These are phyloP conservation scores for Cheilosia impressa DNA, from an alignment of 2,888 invertebrate genomes.

Conservation along the genomic window DNA sequence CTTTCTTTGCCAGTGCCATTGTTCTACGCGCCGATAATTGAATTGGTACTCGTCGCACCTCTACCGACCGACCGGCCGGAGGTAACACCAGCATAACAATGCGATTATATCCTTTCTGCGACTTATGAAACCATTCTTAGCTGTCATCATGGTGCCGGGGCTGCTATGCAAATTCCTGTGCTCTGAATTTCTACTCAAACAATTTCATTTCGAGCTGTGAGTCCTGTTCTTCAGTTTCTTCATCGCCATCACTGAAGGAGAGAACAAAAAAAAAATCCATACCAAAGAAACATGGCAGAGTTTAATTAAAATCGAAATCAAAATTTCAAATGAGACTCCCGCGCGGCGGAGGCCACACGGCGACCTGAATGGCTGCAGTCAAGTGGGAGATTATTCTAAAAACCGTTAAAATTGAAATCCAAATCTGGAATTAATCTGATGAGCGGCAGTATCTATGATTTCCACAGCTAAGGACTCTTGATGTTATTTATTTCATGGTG, in stretches of 20 bases:
- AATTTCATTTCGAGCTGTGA: conserved; percentile 17
- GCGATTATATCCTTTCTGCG: conserved; percentile 23
- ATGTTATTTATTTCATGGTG: conserved; percentile 58
- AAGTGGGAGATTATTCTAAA: conserved; percentile 44
- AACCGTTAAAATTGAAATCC: conserved; percentile 60
- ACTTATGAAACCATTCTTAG: conserved; percentile 33
- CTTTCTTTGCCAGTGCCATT: conserved; percentile 34
- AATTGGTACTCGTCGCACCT: conserved; percentile 67
- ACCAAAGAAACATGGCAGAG: conserved; percentile 46
- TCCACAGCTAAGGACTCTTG: conserved; percentile 30
- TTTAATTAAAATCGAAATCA: conserved; percentile 72
- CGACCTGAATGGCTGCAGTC: conserved; percentile 38
- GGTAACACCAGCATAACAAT: conserved; percentile 42
- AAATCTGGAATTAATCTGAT: conserved; percentile 52
- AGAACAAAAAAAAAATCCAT: conserved; percentile 23
- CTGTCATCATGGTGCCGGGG: conserved; percentile 16
- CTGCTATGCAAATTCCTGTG: conserved; percentile 58
- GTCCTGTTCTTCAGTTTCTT: background rate
- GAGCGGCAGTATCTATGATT: conserved; percentile 39
- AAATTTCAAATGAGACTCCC: conserved; percentile 53
- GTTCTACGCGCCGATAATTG: conserved; percentile 60
- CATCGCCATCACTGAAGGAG: background rate
- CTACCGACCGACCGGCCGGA: background rate
- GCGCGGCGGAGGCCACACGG: background rate
- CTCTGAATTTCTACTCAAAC: conserved; percentile 2